These are phyloP conservation scores for Monochamus alternatus DNA, from an alignment of 2,888 invertebrate genomes.

Conservation along the genomic window DNA sequence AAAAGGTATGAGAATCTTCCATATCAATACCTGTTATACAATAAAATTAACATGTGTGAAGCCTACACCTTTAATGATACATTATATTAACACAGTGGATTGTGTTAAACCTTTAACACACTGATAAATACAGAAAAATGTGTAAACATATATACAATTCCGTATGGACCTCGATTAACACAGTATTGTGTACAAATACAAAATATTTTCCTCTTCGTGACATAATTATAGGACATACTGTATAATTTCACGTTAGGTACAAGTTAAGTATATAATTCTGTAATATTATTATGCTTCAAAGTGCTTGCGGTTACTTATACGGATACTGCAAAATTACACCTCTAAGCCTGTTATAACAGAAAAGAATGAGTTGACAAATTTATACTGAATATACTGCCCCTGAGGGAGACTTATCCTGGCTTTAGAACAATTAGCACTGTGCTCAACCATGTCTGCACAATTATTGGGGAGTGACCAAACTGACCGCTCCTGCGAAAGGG, in stretches of 20 bases:
- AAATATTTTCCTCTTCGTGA: no score
- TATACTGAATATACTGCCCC: conserved; percentile 55
- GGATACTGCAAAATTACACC: conserved; percentile 35
- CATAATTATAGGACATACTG: no score
- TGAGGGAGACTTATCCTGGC: conserved; percentile 56
- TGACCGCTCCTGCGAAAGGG: conserved; percentile 61
- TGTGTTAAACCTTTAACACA: no score
- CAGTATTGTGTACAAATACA: no score
- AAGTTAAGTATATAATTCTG: neutral
- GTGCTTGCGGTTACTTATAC: conserved; percentile 41
- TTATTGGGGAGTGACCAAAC: conserved; percentile 66
- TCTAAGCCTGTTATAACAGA: conserved; percentile 39
- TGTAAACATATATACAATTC: no score
- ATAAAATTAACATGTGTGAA: no score
- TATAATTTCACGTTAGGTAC: neutral
- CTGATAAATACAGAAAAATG: no score
- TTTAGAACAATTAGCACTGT: conserved; percentile 65
- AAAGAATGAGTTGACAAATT: conserved; percentile 64
- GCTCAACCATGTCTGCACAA: conserved; percentile 64
- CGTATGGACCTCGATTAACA: no score
- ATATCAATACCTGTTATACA: no score
- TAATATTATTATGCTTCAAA: neutral
- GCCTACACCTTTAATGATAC: no score
- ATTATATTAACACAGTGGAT: no score
- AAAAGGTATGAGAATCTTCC: no score